Conservation (phyloP, 2,888 invertebrate genomes). For the Phoenoteleia sp. region DNA sequence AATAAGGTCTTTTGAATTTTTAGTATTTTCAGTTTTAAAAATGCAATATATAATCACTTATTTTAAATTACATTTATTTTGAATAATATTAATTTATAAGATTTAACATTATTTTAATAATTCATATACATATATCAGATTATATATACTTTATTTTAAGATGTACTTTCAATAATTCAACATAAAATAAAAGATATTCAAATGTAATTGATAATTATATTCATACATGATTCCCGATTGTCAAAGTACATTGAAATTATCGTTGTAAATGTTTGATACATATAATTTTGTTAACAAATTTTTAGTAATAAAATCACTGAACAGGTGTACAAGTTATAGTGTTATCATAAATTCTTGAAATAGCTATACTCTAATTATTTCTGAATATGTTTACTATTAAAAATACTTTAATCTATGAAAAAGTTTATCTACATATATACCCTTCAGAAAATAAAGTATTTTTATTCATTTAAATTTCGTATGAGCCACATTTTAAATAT, state of each 20-base stretch:
- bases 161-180: slow-evolving; percentile 27
- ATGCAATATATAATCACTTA: no score
- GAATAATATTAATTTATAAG: no score
- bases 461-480: no score
- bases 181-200: slow-evolving; percentile 34
- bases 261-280: background rate
- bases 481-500: no score
- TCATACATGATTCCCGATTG: slow-evolving; percentile 31
- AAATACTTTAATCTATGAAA: background rate
- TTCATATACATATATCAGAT: background rate
- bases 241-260: slow-evolving; percentile 25
- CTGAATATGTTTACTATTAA: background rate
- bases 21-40: no score
- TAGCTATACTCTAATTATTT: background rate
- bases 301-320: background rate
- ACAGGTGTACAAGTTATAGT: background rate
- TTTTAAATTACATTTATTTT: no score
- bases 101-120: background rate
- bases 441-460: no score
- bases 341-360: background rate
- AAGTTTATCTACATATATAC: background rate
- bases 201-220: slow-evolving; percentile 41
- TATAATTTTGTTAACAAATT: slow-evolving; percentile 42
- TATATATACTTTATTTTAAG: slow-evolving; percentile 15
- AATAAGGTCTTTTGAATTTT: no score